phyloP scores from a whole-genome alignment of 2,888 invertebrate species.

The Drosophila dives region DNA sequence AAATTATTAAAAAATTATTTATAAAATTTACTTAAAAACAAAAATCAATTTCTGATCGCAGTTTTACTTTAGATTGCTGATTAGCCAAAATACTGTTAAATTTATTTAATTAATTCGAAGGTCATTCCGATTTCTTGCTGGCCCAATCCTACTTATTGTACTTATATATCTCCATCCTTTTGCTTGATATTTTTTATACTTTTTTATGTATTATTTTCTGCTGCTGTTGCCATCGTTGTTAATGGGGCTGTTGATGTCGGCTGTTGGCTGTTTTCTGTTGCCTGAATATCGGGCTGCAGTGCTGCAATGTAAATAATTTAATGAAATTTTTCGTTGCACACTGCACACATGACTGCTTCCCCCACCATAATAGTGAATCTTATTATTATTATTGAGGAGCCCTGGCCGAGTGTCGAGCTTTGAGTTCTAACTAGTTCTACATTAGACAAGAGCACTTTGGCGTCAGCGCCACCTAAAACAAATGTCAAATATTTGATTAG shows the following conservation, averaged over 20 bases:
- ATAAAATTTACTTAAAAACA: neutral
- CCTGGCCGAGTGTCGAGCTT: constrained; percentile 4
- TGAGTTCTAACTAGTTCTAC: constrained; percentile 52
- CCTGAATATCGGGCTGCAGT: constrained; percentile 35
- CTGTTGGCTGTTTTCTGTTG: constrained; percentile 27
- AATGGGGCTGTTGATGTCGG: constrained; percentile 50
- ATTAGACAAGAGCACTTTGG: constrained; percentile 53
- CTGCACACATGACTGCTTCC: constrained; percentile 25
- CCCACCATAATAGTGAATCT: neutral
- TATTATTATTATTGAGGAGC: constrained; percentile 16
- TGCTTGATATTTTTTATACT: neutral
- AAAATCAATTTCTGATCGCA: neutral
- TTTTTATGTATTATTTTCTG: neutral
- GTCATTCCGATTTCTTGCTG: constrained; percentile 8
- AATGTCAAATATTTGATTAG: constrained; percentile 81
- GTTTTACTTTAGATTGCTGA: neutral
- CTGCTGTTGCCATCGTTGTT: constrained; percentile 43
- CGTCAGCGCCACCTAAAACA: constrained; percentile 47
- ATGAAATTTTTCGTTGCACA: constrained; percentile 53
- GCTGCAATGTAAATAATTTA: constrained; percentile 52
- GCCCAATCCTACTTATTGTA: constrained; percentile 1
- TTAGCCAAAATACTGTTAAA: neutral
- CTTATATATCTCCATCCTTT: constrained; percentile 6
- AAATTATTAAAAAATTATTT: no score
- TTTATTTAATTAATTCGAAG: neutral